A percentile compares a stretch with the other conserved stretches of the same genome.
These are phyloP conservation scores for Diplosoma virens DNA, from an alignment of 23 tunicate genomes.

Conservation along the genomic window DNA sequence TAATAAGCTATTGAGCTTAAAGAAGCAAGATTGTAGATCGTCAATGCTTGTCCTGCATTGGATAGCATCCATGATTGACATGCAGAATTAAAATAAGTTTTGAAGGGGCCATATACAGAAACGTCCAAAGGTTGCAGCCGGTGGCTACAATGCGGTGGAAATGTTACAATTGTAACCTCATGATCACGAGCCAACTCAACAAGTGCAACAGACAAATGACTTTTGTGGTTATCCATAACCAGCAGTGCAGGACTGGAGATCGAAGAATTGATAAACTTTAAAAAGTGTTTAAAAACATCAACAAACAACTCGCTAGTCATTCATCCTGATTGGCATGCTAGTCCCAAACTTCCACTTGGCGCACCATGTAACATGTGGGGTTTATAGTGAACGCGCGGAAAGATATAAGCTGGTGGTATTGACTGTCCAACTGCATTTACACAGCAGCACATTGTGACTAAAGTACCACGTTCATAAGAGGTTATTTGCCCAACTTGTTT, in stretches of 20 bases:
- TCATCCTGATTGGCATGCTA: conserved; percentile 23
- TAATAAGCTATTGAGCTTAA: conserved; percentile 8
- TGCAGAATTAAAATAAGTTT: conserved; percentile 16
- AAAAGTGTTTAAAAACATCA: conserved; percentile 19
- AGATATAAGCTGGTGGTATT: conserved; percentile 29
- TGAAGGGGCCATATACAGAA: conserved; percentile 42
- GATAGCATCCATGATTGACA: conserved; percentile 30
- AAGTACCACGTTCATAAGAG: conserved; percentile 23
- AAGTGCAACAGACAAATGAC: conserved; percentile 23
- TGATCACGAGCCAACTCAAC: conserved; percentile 19
- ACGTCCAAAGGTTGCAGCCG: conserved; percentile 31
- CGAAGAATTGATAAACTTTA: conserved; percentile 4
- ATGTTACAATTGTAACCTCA: conserved; percentile 30
- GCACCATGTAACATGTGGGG: conserved; percentile 15
- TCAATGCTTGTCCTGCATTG: conserved; percentile 13
- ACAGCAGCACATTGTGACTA: conserved; percentile 49
- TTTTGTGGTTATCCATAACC: conserved; percentile 41
- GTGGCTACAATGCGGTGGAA: conserved; percentile 53
- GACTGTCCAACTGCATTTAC: conserved; percentile 40
- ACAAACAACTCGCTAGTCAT: conserved; percentile 35
- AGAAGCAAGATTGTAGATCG: conserved; percentile 43
- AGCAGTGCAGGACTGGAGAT: conserved; percentile 7
- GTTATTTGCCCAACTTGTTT: conserved; percentile 48
- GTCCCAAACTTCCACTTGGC: conserved; percentile 42
- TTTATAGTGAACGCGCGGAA: conserved; percentile 39